These are phyloP conservation scores for Acanthosoma haemorrhoidale DNA, from an alignment of 2,888 invertebrate species.

Conservation along the genomic window DNA sequence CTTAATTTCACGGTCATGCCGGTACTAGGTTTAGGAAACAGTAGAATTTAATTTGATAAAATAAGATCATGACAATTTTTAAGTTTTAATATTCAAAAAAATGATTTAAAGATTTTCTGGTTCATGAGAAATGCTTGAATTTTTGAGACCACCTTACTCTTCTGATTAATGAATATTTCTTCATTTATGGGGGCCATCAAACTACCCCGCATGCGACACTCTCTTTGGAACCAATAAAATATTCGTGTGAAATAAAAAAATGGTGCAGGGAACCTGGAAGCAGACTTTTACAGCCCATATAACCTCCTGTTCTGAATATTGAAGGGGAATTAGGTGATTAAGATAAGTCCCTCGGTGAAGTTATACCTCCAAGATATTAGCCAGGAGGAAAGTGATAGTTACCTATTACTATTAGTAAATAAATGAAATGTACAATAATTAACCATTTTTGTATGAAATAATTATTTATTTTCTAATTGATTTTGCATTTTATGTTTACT, in stretches of 20 bases:
- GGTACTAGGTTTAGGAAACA: no score
- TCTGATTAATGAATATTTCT: background rate
- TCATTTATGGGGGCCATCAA: constrained; percentile 22
- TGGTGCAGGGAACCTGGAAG: background rate
- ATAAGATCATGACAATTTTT: no score
- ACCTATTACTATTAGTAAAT: no score
- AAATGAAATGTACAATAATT: no score
- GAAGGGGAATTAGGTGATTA: constrained; percentile 6
- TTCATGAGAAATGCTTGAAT: no score
- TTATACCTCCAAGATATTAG: no score
- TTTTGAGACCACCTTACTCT: background rate
- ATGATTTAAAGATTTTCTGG: background rate
- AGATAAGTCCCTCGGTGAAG: background rate
- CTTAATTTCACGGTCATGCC: no score
- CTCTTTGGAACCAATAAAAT: constrained; percentile 13
- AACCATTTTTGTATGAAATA: no score
- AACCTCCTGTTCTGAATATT: constrained; percentile 5
- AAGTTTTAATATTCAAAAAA: background rate
- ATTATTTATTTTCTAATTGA: no score
- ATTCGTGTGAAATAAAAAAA: constrained; percentile 13
- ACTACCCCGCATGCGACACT: constrained; percentile 21
- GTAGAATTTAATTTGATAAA: no score
- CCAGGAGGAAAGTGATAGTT: no score
- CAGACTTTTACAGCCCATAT: background rate
- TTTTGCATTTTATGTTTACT: no score